A percentile compares a stretch with the other conserved stretches of the same genome.
Conservation (phyloP, 2,113 vertebrate species). For the Salvelinus alpinus region DNA sequence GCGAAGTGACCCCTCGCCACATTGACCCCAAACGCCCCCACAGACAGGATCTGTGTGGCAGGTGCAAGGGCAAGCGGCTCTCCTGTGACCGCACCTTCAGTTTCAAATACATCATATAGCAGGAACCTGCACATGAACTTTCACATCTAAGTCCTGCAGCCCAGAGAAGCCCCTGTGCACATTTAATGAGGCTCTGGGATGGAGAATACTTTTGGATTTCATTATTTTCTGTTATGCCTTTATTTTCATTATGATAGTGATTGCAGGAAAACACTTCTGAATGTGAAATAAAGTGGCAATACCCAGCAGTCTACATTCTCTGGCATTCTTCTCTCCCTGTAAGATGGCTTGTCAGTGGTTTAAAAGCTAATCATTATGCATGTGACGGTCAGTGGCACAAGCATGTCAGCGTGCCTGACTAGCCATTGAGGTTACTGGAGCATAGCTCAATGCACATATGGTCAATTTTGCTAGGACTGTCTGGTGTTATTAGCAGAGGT, state of each 20-base stretch:
- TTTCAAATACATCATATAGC: constrained; percentile 96
- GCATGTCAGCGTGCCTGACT: no score
- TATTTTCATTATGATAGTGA: constrained; percentile 56
- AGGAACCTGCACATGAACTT: background rate
- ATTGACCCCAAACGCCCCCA: constrained; percentile 95
- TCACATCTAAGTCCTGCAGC: constrained; percentile 1
- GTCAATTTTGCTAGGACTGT: no score
- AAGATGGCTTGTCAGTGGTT: background rate
- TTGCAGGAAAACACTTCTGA: constrained; percentile 29
- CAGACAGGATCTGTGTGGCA: constrained; percentile 92
- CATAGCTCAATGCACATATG: no score
- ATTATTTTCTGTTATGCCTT: constrained; percentile 39
- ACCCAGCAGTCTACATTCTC: constrained; percentile 49
- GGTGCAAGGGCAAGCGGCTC: constrained; percentile 94
- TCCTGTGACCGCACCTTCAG: constrained; percentile 97
- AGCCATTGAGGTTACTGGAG: no score
- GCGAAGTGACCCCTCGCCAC: constrained; percentile 86
- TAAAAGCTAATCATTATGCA: no score
- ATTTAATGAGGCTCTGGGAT: constrained; percentile 17
- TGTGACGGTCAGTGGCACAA: no score
- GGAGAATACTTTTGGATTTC: constrained; percentile 19
- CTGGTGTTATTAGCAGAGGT: no score
- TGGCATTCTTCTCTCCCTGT: background rate
- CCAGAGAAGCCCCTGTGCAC: background rate
- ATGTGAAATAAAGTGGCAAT: constrained; percentile 61